Base-by-base conservation (phyloP, 2,888 invertebrate genomes). In the Mamestra brassicae region DNA sequence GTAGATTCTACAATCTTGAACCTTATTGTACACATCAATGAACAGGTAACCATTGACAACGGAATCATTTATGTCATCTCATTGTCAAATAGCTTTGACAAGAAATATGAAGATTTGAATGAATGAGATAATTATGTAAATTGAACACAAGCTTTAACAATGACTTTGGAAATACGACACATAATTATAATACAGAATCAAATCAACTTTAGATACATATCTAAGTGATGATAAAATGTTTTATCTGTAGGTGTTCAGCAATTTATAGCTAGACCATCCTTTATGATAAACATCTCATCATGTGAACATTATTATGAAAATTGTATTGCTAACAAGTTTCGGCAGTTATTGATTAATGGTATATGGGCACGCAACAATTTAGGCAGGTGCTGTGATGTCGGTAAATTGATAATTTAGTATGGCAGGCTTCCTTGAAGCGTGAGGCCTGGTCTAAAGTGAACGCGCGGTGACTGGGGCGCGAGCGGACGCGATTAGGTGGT, bases 331-430 rank as follows among this genome's bases (percentile, higher is more conserved):
- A 89, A 90, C 88, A 90, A 90, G 90, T 91, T 92, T 92, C 90
- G 92, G 91, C 92, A 91, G 89, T 82, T 89, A 88, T 90, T 94
- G 94, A 94, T 94, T 93, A 93, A 94, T 93, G 90, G 88, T 78
- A 71, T 78, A 87, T 86, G 80, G 85, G 86, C 94, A 94, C 94
- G 94, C 92, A 91, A 90, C 94, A 91, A 92, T 94, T 91, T 92
- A 87, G 90, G 88, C 91, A 92, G 91, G 92, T 92, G 90, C 84
- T 88, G 87, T 82, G 85, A 87, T 90, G 90, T 88, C 84, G 87
- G 87, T 89, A 91, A 90, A 91, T 90, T 90, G 90, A 91, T 92
- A 92, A 91, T 92, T 89, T 90, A 92, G 87, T 89, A 72, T 80
- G 78, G 80, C 75, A 84, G 84, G 74, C 60, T 76, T 78, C 83